Conservation (phyloP, 2,888 invertebrate genomes). For the Eurytoma adleriae region DNA sequence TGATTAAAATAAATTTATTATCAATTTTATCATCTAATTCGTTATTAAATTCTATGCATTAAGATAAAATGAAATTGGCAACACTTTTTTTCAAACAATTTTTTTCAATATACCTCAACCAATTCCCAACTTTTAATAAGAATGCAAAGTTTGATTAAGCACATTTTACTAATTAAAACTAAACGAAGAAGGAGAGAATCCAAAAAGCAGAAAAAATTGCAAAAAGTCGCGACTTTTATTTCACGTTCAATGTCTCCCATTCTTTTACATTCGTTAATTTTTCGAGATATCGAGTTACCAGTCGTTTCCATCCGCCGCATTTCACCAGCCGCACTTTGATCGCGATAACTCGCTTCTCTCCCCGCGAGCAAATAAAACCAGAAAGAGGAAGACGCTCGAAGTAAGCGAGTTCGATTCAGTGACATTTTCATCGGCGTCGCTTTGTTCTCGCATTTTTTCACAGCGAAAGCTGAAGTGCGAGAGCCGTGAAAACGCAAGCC, state of each 20-base stretch:
- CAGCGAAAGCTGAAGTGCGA: conserved; percentile 7
- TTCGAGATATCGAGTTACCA: no score
- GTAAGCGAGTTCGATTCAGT: no score
- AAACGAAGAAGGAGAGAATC: background rate
- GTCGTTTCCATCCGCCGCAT: background rate
- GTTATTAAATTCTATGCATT: no score
- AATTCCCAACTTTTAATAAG: background rate
- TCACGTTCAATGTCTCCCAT: background rate
- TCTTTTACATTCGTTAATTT: background rate
- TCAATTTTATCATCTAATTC: no score
- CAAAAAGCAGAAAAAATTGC: background rate
- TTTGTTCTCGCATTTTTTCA: background rate
- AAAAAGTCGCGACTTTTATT: background rate
- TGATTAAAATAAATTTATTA: no score
- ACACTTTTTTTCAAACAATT: background rate
- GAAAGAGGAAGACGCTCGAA: no score
- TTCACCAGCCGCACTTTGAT: no score
- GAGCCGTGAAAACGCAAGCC: conserved; percentile 17
- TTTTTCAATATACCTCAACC: background rate
- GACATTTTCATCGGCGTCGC: no score
- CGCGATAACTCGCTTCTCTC: no score
- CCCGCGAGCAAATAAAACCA: no score
- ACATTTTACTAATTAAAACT: background rate
- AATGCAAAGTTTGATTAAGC: background rate
- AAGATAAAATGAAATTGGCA: background rate